phyloP scores from a whole-genome alignment of 2,888 invertebrate genomes.

The Dryococelus australis region DNA sequence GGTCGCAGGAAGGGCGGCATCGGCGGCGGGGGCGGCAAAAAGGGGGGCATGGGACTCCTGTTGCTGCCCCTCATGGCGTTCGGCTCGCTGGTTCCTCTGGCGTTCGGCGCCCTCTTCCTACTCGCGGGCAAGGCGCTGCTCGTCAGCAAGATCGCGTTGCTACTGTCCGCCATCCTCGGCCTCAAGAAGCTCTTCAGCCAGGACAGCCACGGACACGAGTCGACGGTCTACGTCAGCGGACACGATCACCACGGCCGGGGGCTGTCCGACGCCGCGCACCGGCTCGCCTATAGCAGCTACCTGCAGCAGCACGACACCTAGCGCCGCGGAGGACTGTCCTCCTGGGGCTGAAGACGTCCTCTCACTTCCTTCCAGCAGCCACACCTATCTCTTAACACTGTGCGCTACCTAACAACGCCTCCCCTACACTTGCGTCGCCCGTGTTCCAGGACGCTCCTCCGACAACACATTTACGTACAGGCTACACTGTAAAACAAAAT shows the following conservation, averaged over 20 bases:
- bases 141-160: slow-evolving; percentile 82
- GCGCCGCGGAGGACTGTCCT: not conserved
- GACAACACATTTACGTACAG: too few relatives aligned
- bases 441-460: too few relatives aligned
- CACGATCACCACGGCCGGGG: slow-evolving; percentile 49
- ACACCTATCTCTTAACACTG: too few relatives aligned
- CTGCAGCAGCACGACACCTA: not conserved
- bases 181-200: slow-evolving; percentile 79
- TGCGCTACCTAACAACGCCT: too few relatives aligned
- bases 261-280: slow-evolving; percentile 57
- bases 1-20: slow-evolving; percentile 57
- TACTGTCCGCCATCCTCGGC: slow-evolving; percentile 82
- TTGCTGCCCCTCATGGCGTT: slow-evolving; percentile 81
- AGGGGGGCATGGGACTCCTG: slow-evolving; percentile 76
- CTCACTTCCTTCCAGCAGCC: not conserved
- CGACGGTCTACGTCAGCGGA: slow-evolving; percentile 53
- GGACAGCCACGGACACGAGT: slow-evolving; percentile 56
- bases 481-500: too few relatives aligned
- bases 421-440: too few relatives aligned
- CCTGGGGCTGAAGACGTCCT: slow-evolving; percentile 11
- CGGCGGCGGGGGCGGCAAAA: slow-evolving; percentile 51
- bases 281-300: slow-evolving; percentile 71
- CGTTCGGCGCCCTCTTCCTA: slow-evolving; percentile 81
- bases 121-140: slow-evolving; percentile 86
- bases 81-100: slow-evolving; percentile 82